phyloP scores from a whole-genome alignment of 1,140 invertebrate genomes.

The Leptonema lineaticorne region DNA sequence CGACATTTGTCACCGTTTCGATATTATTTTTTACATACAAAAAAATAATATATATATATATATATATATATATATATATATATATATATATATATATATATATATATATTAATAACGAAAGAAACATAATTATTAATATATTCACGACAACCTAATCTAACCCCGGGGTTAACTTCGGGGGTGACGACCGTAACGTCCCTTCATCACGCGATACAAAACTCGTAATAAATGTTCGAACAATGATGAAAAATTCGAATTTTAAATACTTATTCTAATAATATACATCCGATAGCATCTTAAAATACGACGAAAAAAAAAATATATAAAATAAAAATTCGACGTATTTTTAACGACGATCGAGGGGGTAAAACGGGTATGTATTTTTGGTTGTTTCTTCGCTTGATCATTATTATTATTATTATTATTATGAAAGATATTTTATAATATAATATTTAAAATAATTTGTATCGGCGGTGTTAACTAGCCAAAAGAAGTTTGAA shows the following conservation, averaged over 20 bases:
- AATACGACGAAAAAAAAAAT: neutral
- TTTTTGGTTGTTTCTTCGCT: too few species aligned
- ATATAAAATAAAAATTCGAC: too few species aligned
- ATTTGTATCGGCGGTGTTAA: neutral
- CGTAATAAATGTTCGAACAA: neutral
- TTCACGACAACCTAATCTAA: slow-evolving; percentile 27
- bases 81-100: neutral
- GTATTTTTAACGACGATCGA: too few species aligned
- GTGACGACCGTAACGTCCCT: slow-evolving; percentile 20
- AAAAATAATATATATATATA: neutral
- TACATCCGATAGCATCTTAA: neutral
- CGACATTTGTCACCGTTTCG: slow-evolving; percentile 30
- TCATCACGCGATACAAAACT: slow-evolving; percentile 14
- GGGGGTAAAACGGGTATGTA: too few species aligned
- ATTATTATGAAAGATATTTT: too few species aligned
- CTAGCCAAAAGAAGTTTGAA: neutral
- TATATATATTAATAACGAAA: slow-evolving; percentile 5
- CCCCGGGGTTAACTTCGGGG: slow-evolving; percentile 10
- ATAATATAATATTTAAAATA: neutral
- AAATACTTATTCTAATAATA: too few species aligned
- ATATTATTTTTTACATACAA: neutral
- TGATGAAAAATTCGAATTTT: neutral
- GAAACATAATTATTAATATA: too few species aligned
- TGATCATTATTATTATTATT: too few species aligned
- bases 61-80: neutral